Evolutionary conservation across 2,113 vertebrate genomes (phyloP).

Genomic region (Amblyornis subalaris): DNA sequence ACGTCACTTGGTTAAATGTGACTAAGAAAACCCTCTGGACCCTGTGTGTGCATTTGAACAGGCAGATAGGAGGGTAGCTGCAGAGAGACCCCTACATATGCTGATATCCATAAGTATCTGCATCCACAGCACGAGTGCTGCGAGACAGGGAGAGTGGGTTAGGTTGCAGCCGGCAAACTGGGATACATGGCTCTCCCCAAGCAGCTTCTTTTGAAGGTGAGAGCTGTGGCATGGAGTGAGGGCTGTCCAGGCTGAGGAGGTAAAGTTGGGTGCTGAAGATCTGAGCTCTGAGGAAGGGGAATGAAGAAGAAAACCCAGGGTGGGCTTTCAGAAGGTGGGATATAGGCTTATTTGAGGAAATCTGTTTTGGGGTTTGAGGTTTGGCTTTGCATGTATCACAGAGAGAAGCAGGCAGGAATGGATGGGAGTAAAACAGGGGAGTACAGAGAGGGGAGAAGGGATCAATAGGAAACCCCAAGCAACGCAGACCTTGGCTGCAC

Average conservation of each 20-base stretch:
- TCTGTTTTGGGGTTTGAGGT: neutral
- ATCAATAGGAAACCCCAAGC: neutral
- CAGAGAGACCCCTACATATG: accelerated
- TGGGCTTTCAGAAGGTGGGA: neutral
- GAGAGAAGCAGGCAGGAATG: neutral
- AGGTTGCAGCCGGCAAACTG: neutral
- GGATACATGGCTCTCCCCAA: neutral
- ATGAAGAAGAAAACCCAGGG: neutral
- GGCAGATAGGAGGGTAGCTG: neutral
- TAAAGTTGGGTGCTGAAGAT: neutral
- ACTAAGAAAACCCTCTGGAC: neutral
- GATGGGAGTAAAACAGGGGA: neutral
- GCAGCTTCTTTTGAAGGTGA: neutral
- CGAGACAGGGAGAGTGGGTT: neutral
- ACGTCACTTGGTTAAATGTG: accelerated
- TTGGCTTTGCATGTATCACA: neutral
- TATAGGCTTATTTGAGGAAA: neutral
- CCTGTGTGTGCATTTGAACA: accelerated
- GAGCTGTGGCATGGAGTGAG: accelerated
- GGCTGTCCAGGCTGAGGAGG: neutral
- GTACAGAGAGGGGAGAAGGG: neutral
- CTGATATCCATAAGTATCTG: neutral
- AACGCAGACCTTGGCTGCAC: neutral
- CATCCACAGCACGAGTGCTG: accelerated
- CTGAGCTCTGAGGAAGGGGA: accelerated